Evolutionary conservation across 2,797 vertebrate genomes (phyloP), one percentile per base, ranked within the genome.

Genomic region (Sylvia borin): DNA sequence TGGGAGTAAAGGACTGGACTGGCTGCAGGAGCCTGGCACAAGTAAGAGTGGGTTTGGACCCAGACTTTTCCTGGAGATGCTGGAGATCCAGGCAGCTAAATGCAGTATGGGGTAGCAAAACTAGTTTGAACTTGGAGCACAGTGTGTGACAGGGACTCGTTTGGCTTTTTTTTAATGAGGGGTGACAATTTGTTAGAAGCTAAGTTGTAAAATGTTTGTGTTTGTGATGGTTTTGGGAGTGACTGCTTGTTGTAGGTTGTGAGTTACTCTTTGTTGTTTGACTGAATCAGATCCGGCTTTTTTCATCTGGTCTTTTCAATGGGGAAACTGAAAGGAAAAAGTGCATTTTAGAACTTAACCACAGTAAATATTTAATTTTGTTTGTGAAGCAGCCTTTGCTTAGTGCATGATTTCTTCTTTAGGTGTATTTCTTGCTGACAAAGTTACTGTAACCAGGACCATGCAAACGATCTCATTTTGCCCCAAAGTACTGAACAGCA

Each of bases 21-120:
- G 77, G 77, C 68, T 18, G 60, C 45, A 75, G 81, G 81, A 88
- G 57, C 77, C 85, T 48, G 80, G 70, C 48, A 90, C 73, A 97
- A 97, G 92, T 96, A 97, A 97, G 68, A 43, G 5, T 17, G 53
- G 53, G 4, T 70, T 75, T 5, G 3, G 29, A 62, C 1, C 1
- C 27, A 7, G 36, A 3, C 16, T 54, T 67, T 76, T 57, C 20
- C 42, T 51, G 36, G 20, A 2, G 20, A 5, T 60, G 38, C 62
- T 70, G 12, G 57, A 75, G 71, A 93, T 31, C 54, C 43, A 64
- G 51, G 3, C 19, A 65, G 74, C 43, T 76, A 34, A 48, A 17
- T 8, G 67, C 58, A 55, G 72, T 4, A 3, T 10, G 10, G 48
- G 50, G 16, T 29, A 40, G 48, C 82, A 50, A 68, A 85, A 54